Percentiles rank a stretch among this genome's conserved stretches.
Evolutionary conservation across 37 sponge, comb jelly and placozoan species (phyloP).

Genomic region (Ianthella basta): DNA sequence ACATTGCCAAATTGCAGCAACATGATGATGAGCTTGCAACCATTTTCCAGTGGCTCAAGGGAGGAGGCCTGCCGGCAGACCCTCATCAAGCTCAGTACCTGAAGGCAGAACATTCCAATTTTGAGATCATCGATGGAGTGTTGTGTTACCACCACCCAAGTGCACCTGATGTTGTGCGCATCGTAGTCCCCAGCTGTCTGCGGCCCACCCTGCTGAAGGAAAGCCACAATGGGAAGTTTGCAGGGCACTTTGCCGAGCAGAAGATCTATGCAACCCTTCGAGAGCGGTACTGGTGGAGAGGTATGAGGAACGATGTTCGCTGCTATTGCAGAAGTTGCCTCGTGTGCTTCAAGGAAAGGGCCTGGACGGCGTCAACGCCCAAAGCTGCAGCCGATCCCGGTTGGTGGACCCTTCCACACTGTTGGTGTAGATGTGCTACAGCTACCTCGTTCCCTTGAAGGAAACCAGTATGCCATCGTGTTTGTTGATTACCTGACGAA

Average conservation of each 20-base stretch:
- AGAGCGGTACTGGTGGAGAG: constrained; percentile 30
- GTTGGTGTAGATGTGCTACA: constrained; percentile 64
- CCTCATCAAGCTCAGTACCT: background rate
- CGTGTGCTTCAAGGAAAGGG: constrained; percentile 40
- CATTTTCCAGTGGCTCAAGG: background rate
- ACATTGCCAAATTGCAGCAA: constrained; percentile 15
- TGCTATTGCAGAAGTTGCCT: constrained; percentile 42
- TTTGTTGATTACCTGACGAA: constrained; percentile 78
- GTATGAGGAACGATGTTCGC: constrained; percentile 50
- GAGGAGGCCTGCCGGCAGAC: background rate
- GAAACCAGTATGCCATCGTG: constrained; percentile 56
- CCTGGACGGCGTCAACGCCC: constrained; percentile 17
- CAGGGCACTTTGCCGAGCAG: constrained; percentile 44
- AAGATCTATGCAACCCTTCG: constrained; percentile 34
- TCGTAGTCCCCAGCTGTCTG: constrained; percentile 32
- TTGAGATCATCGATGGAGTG: constrained; percentile 30
- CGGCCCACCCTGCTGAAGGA: constrained; percentile 32
- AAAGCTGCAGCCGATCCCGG: constrained; percentile 50
- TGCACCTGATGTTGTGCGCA: background rate
- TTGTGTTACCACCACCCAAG: constrained; percentile 12
- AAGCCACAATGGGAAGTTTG: constrained; percentile 44
- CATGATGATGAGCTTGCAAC: constrained; percentile 4
- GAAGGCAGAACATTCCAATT: constrained; percentile 3
- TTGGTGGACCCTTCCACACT: constrained; percentile 68
- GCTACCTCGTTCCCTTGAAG: constrained; percentile 36